Evolutionary conservation across 1,140 invertebrate species (phyloP).

Genomic region (Brachionus asplanchnoidis): DNA sequence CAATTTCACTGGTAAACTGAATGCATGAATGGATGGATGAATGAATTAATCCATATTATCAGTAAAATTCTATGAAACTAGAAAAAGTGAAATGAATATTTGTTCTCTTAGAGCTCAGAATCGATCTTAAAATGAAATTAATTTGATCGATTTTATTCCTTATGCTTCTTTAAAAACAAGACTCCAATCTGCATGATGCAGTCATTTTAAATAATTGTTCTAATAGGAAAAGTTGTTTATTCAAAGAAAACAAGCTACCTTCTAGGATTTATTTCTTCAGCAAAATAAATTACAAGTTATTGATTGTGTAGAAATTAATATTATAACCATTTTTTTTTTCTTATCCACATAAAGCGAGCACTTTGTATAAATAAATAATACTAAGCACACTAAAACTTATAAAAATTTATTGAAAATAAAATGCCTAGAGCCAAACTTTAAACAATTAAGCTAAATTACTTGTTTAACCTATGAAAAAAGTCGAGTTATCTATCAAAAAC

Average conservation of each 20-base stretch:
- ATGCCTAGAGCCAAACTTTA: not conserved
- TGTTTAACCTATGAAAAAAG: not conserved
- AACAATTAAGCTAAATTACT: not conserved
- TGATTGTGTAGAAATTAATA: not conserved
- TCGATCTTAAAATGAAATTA: not conserved
- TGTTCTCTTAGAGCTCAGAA: not conserved
- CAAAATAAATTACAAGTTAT: not conserved
- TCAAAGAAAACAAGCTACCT: not conserved
- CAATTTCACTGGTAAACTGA: not conserved
- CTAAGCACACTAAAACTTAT: not conserved
- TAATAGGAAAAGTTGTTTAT: conserved; percentile 1
- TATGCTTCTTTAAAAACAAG: not conserved
- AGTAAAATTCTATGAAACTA: not conserved
- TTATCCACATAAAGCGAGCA: not conserved
- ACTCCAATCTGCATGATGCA: not conserved
- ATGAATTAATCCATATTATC: not conserved
- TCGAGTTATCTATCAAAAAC: not conserved
- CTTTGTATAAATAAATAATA: not conserved
- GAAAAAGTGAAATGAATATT: not conserved
- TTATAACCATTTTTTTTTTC: not conserved
- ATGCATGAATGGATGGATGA: not conserved
- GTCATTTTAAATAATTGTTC: not conserved
- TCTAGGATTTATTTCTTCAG: not conserved
- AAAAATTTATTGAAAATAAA: not conserved
- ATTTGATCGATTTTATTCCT: not conserved